A percentile compares a stretch with the other conserved stretches of the same genome.
Evolutionary conservation across 2,888 invertebrate species (phyloP).

Genomic region (Pyralis farinalis): DNA sequence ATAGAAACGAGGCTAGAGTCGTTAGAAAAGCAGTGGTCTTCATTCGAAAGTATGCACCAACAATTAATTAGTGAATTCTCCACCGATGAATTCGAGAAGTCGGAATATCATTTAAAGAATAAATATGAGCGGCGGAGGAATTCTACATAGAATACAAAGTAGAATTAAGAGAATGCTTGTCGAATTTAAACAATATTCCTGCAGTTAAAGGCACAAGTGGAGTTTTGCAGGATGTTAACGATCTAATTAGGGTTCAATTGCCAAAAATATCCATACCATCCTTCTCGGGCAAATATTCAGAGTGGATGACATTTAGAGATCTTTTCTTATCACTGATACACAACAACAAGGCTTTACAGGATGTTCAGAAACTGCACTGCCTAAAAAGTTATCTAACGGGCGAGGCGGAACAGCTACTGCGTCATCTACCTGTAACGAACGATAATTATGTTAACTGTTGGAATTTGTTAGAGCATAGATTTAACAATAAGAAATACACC

Average conservation of each 20-base stretch:
- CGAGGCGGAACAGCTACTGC: background rate
- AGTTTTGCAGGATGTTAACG: too few species aligned
- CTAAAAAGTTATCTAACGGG: background rate
- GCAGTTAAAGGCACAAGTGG: background rate
- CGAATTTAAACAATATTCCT: background rate
- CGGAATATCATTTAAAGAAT: background rate
- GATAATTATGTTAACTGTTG: slow-evolving; percentile 5
- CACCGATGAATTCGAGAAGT: background rate
- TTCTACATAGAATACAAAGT: background rate
- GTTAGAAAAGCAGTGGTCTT: background rate
- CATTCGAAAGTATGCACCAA: background rate
- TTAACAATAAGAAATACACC: slow-evolving; percentile 2
- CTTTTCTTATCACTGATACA: background rate
- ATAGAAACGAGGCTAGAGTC: background rate
- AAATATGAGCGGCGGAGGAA: background rate
- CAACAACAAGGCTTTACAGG: background rate
- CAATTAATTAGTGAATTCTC: background rate
- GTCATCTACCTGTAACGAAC: background rate
- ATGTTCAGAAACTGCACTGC: background rate
- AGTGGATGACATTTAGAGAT: background rate
- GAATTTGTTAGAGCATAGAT: slow-evolving; percentile 1
- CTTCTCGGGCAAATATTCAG: background rate
- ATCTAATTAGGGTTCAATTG: background rate
- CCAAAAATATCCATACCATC: background rate
- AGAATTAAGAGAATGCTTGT: background rate